phyloP scores from a whole-genome alignment of 2,113 vertebrate genomes.

The Camelus dromedarius region DNA sequence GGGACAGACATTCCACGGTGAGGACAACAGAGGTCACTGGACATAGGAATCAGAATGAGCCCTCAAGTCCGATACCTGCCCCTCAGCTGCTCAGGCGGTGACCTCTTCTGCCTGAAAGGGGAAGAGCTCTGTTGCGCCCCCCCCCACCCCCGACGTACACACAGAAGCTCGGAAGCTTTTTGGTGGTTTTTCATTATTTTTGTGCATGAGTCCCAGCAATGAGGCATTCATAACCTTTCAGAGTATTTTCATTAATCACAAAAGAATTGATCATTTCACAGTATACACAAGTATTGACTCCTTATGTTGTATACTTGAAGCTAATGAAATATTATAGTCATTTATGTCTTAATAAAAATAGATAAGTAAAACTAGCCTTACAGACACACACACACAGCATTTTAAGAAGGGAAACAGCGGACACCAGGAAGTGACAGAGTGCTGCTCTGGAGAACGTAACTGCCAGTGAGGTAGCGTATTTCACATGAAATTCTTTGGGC shows the following conservation, averaged over 20 bases:
- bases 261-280: no score
- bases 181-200: neutral
- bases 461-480: neutral
- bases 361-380: neutral
- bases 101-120: neutral
- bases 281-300: no score
- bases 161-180: neutral
- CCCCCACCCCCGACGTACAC: no score
- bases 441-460: neutral
- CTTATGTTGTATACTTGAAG: no score
- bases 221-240: neutral
- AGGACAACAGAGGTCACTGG: neutral
- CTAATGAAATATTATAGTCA: no score
- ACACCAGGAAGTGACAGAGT: neutral
- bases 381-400: neutral
- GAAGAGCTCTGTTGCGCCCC: neutral
- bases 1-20: neutral
- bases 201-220: neutral
- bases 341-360: no score
- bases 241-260: neutral
- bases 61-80: accelerated
- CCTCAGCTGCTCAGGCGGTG: no score
- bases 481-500: neutral
- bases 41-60: neutral
- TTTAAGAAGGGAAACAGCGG: conserved; percentile 2